A percentile compares a stretch with the other conserved stretches of the same genome.
Evolutionary conservation across 2,113 vertebrate genomes (phyloP).

Genomic region (Callipepla squamata): DNA sequence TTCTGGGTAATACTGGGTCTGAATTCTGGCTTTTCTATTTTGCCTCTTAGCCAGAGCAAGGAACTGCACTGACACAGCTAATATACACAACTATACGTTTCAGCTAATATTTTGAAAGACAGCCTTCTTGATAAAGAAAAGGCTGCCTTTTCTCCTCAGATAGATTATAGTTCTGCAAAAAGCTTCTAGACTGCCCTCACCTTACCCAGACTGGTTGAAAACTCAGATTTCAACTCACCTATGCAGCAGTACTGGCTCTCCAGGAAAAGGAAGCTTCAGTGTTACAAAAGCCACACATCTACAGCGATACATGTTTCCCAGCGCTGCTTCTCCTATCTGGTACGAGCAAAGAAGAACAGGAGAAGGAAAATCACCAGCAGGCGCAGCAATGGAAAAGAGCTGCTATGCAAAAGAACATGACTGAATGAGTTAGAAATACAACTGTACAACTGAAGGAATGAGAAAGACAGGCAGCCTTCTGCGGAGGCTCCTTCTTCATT

Average conservation of each 20-base stretch:
- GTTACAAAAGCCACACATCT: background rate
- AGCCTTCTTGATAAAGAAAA: background rate
- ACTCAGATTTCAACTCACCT: background rate
- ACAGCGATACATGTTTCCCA: background rate
- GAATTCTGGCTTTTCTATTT: background rate
- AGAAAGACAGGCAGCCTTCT: background rate
- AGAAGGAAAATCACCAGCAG: background rate
- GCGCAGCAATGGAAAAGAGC: background rate
- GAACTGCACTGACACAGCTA: background rate
- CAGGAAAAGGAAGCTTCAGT: background rate
- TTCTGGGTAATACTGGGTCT: background rate
- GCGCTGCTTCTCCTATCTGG: background rate
- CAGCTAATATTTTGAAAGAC: background rate
- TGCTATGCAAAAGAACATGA: background rate
- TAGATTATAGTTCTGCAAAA: background rate
- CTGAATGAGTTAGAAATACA: background rate
- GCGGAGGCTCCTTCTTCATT: background rate
- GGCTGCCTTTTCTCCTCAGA: background rate
- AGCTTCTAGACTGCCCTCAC: background rate
- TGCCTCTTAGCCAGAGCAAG: background rate
- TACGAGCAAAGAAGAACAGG: background rate
- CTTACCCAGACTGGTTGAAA: background rate
- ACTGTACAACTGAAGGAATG: background rate
- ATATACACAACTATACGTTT: background rate
- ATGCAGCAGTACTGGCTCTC: fast-evolving